Evolutionary conservation across 2,888 invertebrate species (phyloP), one percentile per base, ranked within the genome.

Genomic region (Bedellia somnulentella): DNA sequence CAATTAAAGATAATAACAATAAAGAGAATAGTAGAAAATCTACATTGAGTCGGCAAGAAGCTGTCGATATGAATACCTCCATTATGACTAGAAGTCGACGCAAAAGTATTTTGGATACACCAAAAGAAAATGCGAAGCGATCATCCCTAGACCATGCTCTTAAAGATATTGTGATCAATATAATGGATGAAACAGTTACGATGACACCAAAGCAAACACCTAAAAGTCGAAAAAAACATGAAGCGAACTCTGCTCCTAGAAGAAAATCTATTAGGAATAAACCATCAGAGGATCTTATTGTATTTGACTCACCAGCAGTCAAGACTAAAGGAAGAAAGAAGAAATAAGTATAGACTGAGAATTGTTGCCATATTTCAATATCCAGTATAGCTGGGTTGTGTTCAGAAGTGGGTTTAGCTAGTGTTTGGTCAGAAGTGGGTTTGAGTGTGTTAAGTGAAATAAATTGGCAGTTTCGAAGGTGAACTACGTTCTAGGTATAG

Each of bases 41-140:
- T 0, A 52, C 42, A 25, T 18, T 61, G 1, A 31, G 40, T 0
- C 42, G 60, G 2, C 63, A 64, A 33, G 49, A 61, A 6, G 61
- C 62, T 0, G 13, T 34, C 0, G 55, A 51, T 5, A 46, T 51
- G 0, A 32, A 37, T 5, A 50, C 49, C 22, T 54, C 57, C 0
- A 44, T 56, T 0, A 38, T 50, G 38, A 66, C 66, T 0, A 44
- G 66, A 15, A 58, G 57, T 21, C 47, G 52, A 2, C 45, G 64
- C 3, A 57, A 56, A 43, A 60, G 52, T 31, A 24, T 46, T 10
- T 35, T 8, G 6, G 21, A 11, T 8, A 17, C 27, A 8, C 12
- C 45, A 3, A 40, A 42, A 4, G 40, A 41, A 1, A 37, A 39
- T n/a, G 42, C 46, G 15, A 41, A 39, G 10, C 9, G 15, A 3